Conservation (phyloP, 2,113 vertebrate species). For the human region GRCh38 chr3:97260501-97261000, state of each 20-base stretch:
- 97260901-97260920: conserved; percentile 83
- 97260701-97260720: conserved; percentile 61
- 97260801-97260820: conserved; percentile 79
- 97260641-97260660: conserved; percentile 43
- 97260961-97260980: conserved; percentile 64
- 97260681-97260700: background rate
- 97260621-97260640: conserved; percentile 35
- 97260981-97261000: conserved; percentile 84
- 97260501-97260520: background rate
- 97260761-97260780: conserved; percentile 71
- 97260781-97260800: conserved; percentile 78
- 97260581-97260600: conserved; percentile 50
- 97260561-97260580: conserved; percentile 12
- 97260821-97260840: conserved; percentile 85
- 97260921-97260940: conserved; percentile 71
- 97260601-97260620: conserved; percentile 8
- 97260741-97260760: conserved; percentile 76
- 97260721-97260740: conserved; percentile 75
- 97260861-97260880: conserved; percentile 77
- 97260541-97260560: background rate
- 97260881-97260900: conserved; percentile 78
- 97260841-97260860: conserved; percentile 83
- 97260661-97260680: conserved; percentile 59
- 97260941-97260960: conserved; percentile 68
- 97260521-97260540: conserved; percentile 35